Conservation (phyloP, 2,797 vertebrate species). For the Crypturellus tataupa region DNA sequence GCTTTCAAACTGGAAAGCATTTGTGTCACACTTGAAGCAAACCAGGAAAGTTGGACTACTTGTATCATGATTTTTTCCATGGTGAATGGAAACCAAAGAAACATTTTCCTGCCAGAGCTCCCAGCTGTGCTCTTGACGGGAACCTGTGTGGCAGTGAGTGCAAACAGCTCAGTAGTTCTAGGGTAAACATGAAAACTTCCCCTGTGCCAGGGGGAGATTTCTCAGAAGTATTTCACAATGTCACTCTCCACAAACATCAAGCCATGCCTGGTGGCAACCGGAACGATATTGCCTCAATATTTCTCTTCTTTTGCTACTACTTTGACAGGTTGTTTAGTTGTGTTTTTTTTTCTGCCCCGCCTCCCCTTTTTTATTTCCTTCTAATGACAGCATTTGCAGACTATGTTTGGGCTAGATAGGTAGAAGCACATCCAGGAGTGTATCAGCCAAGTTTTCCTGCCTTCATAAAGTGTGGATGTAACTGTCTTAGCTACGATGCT, state of each 20-base stretch:
- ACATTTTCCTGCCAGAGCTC: constrained; percentile 44
- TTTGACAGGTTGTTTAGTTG: constrained; percentile 41
- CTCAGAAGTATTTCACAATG: constrained; percentile 68
- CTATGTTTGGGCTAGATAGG: constrained; percentile 12
- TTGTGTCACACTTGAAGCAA: constrained; percentile 28
- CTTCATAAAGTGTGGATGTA: neutral
- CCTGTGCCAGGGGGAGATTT: constrained; percentile 62
- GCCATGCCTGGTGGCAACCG: constrained; percentile 48
- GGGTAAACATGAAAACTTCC: constrained; percentile 65
- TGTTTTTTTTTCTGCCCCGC: neutral
- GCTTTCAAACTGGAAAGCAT: constrained; percentile 1
- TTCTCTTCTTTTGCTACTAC: constrained; percentile 32
- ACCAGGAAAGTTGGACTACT: neutral
- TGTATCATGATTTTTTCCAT: constrained; percentile 15
- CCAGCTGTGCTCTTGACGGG: constrained; percentile 71
- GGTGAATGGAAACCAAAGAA: constrained; percentile 31
- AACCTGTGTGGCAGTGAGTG: constrained; percentile 66
- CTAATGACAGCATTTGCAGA: constrained; percentile 35
- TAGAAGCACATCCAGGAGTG: neutral
- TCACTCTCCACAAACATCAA: constrained; percentile 73
- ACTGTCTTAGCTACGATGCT: neutral
- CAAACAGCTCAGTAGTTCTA: constrained; percentile 74
- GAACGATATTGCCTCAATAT: constrained; percentile 18
- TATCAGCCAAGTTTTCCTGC: neutral
- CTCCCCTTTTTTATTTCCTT: neutral